Base-by-base conservation (phyloP, 1,140 invertebrate species). In the Zelostemma sp. region DNA sequence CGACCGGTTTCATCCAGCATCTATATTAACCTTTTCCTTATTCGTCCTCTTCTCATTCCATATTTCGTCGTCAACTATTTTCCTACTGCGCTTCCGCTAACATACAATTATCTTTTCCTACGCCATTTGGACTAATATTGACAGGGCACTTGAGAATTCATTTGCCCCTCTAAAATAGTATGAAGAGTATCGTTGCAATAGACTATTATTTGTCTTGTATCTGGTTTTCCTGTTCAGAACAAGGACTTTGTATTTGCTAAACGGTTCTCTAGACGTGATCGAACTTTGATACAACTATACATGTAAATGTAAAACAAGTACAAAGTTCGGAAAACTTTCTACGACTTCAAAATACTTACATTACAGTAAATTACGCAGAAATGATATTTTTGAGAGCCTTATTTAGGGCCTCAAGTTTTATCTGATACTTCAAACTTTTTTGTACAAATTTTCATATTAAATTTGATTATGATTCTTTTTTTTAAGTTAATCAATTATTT, bases 171-270 rank as follows among this genome's bases (percentile, higher is more conserved):
- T 69, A 60, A 4, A 62, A 64, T 64, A 51, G 46, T 35, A 19
- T 38, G 46, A 60, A 28, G 35, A 40, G 47, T 63, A 62, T 58
- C 63, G 50, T 19, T 38, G 49, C 68, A 18, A 51, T 54, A 65
- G 58, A 70, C 65, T 62, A 62, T 70, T 70, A 60, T 70, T 70
- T 70, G 58, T 21, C 18, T 65, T 62, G 62, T 65, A 61, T 62
- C 48, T 54, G 62, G 61, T 65, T 70, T 70, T 65, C 62, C 60
- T 69, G 49, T 38, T 6, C 8, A 1, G 15, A 17, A 43, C 40
- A 43, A 16, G 31, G n/a, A 19, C 14, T 28, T 31, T 25, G 12
- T 54, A 47, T 64, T 56, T 64, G 67, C 40, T 41, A 46, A 58
- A 64, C n/a, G 55, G 38, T 60, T 12, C 17, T 31, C 50, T 2